Base-by-base conservation (phyloP, 2,888 invertebrate genomes). In the Nymphalis polychloros region DNA sequence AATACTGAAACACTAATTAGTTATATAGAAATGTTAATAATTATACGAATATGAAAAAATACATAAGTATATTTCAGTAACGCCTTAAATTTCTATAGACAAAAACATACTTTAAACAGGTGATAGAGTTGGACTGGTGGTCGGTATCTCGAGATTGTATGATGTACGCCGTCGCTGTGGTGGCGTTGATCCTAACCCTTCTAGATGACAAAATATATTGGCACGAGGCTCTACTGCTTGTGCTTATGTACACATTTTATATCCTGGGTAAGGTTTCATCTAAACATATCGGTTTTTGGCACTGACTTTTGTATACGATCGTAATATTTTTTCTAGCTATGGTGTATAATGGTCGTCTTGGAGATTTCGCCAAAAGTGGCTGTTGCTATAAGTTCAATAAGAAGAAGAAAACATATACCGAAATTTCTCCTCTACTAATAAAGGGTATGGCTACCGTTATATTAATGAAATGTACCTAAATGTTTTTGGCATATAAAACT, bases 61-160 rank as follows among this genome's bases (percentile, higher is more conserved):
- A 41, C 41, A 13, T 4, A 13, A 41, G 13, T 41, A 13, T 13
- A 4, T 41, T 41, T 13, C 1, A 13, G 35, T 13, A 4, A 41
- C 4, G 41, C 41, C 13, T 41, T 13, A 41, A 4, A 3, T 41
- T 13, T 41, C 0, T 13, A 41, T 41, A 13, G 4, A 41, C 3
- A 41, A 13, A 41, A 41, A 13, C 41, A 10, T 41, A 13, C 55
- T 50, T 20, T 63, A 10, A 19, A 47, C 80, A 96, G 96, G 93
- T 94, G 31, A 88, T 96, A 73, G 93, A 94, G 61, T 84, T 96
- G 76, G 95, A 96, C 84, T 95, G 96, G 96, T 96, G 95, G 95
- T 95, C 97, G 1, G 93, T 97, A 63, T 95, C 95, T 10, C 92
- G 97, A 66, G 96, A 97, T 84, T 94, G 95, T 78, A 78, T 95